These are phyloP conservation scores for Catalaphyllia jardinei DNA, from an alignment of 64 coral and sea anemone species.

Conservation along the genomic window DNA sequence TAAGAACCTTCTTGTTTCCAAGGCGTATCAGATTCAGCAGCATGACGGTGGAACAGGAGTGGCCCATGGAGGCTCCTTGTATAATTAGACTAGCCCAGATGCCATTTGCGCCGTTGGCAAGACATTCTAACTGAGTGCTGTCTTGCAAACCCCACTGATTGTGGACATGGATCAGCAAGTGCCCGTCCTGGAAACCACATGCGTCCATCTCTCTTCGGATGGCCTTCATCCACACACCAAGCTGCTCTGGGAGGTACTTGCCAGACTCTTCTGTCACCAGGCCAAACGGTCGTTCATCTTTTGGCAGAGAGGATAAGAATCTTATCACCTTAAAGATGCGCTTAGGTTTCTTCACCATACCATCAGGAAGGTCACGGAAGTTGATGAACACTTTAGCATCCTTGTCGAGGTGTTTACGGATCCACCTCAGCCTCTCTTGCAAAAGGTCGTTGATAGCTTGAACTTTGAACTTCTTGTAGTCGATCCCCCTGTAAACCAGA, in stretches of 20 bases:
- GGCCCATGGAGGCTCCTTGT: slow-evolving; percentile 79
- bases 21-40: slow-evolving; percentile 81
- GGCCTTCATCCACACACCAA: slow-evolving; percentile 65
- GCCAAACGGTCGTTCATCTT: slow-evolving; percentile 50
- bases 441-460: slow-evolving; percentile 40
- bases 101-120: slow-evolving; percentile 74
- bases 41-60: slow-evolving; percentile 62
- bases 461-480: slow-evolving; percentile 62
- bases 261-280: slow-evolving; percentile 36
- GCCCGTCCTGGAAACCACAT: slow-evolving; percentile 70
- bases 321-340: slow-evolving; percentile 59
- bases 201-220: slow-evolving; percentile 71
- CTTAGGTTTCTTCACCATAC: slow-evolving; percentile 33
- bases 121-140: slow-evolving; percentile 55
- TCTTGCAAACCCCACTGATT: slow-evolving; percentile 69
- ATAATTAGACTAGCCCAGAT: slow-evolving; percentile 76
- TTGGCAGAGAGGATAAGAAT: slow-evolving; percentile 37
- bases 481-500: slow-evolving; percentile 60
- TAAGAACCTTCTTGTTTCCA: slow-evolving; percentile 71
- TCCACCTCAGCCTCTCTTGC: slow-evolving; percentile 49
- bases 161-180: slow-evolving; percentile 74
- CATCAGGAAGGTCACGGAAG: slow-evolving; percentile 53
- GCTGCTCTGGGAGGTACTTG: slow-evolving; percentile 69
- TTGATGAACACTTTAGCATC: slow-evolving; percentile 62
- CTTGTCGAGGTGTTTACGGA: slow-evolving; percentile 33